Base-by-base conservation (phyloP, 2,888 invertebrate species). In the Phymatocera aterrima region DNA sequence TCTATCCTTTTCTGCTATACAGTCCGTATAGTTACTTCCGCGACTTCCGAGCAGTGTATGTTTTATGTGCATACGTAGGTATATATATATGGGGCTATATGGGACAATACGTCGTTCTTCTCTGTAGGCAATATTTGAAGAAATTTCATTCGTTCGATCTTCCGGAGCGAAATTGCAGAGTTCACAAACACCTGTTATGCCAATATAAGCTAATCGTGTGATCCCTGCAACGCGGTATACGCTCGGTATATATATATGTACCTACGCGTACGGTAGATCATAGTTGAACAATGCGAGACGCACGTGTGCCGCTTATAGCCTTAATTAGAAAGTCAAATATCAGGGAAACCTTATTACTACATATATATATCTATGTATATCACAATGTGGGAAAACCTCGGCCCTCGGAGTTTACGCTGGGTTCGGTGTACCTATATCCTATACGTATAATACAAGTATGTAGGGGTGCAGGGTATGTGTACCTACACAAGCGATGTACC, bases 241-340 rank as follows among this genome's bases (percentile, higher is more conserved):
- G 24, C 15, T 10, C 8, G 8, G 5, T 28, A 28, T 28, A 28
- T 60, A 6, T 28, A 40, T 40, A 40, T 40, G 8, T 40, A 40
- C 8, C 4, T 40, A 40, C 40, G 40, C 8, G 8, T 40, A 28
- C 24, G 24, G 28, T 60, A 15, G 24, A 24, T 24, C 4, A 15
- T 51, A 8, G 51, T 64, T 15, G 2, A 64, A 34, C 15, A 43
- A 21, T 15, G 68, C 46, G 46, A 68, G 46, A 68, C 68, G 46
- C 68, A 46, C 68, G 46, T 68, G 40, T 24, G n/a, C n/a, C n/a
- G n/a, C n/a, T n/a, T n/a, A n/a, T 68, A 68, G 46, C 68, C 68
- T 46, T 68, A 68, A 68, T 68, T 68, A 68, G 68, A 68, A 68
- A 68, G 68, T 68, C 46, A 68, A 68, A 68, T 68, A 68, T 68